Evolutionary conservation across 2,888 invertebrate species (phyloP).

Genomic region (Eupithecia tripunctaria): DNA sequence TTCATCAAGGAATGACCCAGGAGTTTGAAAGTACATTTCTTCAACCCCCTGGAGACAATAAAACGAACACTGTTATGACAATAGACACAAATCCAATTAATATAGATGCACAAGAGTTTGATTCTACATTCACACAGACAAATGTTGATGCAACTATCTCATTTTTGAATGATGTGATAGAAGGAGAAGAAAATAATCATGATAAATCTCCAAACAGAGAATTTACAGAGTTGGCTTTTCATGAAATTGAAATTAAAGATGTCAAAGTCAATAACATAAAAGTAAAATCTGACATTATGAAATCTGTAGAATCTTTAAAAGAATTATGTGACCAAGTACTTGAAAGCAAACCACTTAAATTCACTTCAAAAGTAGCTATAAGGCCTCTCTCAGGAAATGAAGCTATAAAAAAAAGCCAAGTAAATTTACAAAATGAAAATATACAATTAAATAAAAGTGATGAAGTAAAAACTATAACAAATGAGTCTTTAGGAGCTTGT

Average conservation of each 20-base stretch:
- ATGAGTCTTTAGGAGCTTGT: conserved; percentile 8
- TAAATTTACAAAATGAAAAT: neutral
- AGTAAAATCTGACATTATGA: neutral
- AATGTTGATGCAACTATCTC: conserved; percentile 26
- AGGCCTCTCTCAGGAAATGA: neutral
- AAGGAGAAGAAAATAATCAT: conserved; percentile 11
- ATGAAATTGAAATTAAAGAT: no score
- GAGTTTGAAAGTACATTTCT: conserved; percentile 64
- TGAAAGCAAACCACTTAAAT: neutral
- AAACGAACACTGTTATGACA: conserved; percentile 3
- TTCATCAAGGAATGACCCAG: conserved; percentile 60
- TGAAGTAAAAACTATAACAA: conserved; percentile 32
- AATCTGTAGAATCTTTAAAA: conserved; percentile 14
- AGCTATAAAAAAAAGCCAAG: neutral
- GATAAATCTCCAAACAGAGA: conserved; percentile 4
- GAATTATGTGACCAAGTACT: conserved; percentile 17
- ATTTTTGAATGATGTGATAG: conserved; percentile 11
- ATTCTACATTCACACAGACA: conserved; percentile 42
- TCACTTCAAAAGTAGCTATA: neutral
- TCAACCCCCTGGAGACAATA: conserved; percentile 20
- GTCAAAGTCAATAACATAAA: neutral
- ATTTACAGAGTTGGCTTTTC: neutral
- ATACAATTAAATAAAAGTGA: conserved; percentile 1
- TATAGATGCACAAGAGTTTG: conserved; percentile 26
- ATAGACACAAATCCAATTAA: conserved; percentile 7